Base-by-base conservation (phyloP, 1,140 invertebrate genomes). In the Nixonia krombeini region DNA sequence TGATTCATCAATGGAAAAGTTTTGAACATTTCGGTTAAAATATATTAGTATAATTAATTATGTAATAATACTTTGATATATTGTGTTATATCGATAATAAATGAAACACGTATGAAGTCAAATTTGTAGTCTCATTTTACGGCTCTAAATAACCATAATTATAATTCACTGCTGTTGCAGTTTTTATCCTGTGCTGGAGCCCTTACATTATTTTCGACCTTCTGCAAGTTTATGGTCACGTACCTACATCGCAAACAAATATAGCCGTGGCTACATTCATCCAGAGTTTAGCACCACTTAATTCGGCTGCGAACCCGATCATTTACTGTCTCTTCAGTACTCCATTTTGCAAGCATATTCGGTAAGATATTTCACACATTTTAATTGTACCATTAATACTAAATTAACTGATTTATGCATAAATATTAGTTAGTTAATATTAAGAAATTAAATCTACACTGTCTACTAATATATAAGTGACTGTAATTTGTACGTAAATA, bases 301-400 rank as follows among this genome's bases (percentile, higher is more conserved):
- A 98, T 85, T 96, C 93, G 0, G 96, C 95, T 0, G 95, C 95
- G 8, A 98, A 98, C 85, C 96, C 96, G 0, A 87, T 98, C 16
- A 98, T 98, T 68, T 98, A 97, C 85, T 97, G 95, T 75, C 89
- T 98, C 57, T 98, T 98, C 85, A 95, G 91, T 16, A 96, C 94
- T 6, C 90, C 94, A 70, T 91, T 96, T 51, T 97, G 95, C 84
- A 85, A 92, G 62, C 94, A 93, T 61, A 85, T 97, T 51, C 92
- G 93, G 95, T 96, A 86, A 87, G 84, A 74, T 31, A 49, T 46
- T 38, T 40, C 25, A 26, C n/a, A n/a, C n/a, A n/a, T n/a, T n/a
- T n/a, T n/a, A n/a, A n/a, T n/a, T n/a, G n/a, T n/a, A n/a, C n/a
- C n/a, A n/a, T n/a, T n/a, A n/a, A n/a, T n/a, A n/a, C n/a, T n/a